Conservation (phyloP, 2,888 invertebrate genomes). For the Rapana venosa region DNA sequence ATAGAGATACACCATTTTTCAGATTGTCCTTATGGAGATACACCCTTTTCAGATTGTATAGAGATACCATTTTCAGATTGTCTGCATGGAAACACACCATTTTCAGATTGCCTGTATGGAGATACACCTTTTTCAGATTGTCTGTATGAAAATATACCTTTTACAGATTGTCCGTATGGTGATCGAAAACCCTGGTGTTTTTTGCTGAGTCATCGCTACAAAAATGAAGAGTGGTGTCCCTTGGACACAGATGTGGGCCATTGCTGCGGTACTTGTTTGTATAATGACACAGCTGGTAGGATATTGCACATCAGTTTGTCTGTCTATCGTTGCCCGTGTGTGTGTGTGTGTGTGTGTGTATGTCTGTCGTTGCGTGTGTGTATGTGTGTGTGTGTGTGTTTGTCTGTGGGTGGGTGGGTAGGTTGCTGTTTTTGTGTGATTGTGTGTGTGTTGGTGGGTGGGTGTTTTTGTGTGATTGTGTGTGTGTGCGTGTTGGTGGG, state of each 20-base stretch:
- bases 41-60: too few species aligned
- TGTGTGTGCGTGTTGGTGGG: not conserved
- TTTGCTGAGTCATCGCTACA: constrained; percentile 27
- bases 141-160: too few species aligned
- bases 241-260: constrained; percentile 34
- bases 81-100: too few species aligned
- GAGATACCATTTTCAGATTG: too few species aligned
- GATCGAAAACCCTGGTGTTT: constrained; percentile 37
- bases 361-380: not conserved
- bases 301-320: not conserved
- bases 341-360: not conserved
- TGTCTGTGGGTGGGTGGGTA: not conserved
- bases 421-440: not conserved
- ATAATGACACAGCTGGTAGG: constrained; percentile 33
- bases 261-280: constrained; percentile 40
- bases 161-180: constrained; percentile 22
- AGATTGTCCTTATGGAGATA: too few species aligned
- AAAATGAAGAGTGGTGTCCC: constrained; percentile 38
- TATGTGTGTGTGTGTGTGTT: not conserved
- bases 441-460: not conserved
- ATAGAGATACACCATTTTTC: too few species aligned
- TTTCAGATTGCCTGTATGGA: too few species aligned
- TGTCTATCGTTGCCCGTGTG: not conserved
- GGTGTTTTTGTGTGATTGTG: not conserved
- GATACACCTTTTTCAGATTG: too few species aligned